phyloP scores from a whole-genome alignment of 2,797 vertebrate genomes.

The Manis crassicaudata region DNA sequence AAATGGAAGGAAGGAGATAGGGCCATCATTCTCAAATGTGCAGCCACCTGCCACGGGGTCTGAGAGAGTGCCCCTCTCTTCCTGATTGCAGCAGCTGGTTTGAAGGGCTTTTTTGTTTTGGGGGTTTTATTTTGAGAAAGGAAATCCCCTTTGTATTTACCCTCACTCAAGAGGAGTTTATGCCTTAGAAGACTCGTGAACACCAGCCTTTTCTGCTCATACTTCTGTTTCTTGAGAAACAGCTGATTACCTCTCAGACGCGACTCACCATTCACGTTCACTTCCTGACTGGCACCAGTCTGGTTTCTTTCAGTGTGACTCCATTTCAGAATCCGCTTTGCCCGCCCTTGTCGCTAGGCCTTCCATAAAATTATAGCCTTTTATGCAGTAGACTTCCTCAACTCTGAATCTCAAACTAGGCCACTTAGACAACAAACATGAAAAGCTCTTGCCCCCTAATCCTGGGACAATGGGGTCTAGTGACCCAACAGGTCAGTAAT shows the following conservation, averaged over 20 bases:
- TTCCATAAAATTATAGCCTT: background rate
- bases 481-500: background rate
- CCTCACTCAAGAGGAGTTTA: background rate
- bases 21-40: background rate
- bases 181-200: background rate
- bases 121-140: background rate
- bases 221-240: background rate
- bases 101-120: background rate
- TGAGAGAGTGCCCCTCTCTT: background rate
- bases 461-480: background rate
- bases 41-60: background rate
- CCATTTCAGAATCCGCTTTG: background rate
- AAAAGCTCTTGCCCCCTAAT: background rate
- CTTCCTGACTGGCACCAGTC: background rate
- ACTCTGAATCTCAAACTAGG: background rate
- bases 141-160: background rate
- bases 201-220: background rate
- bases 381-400: background rate
- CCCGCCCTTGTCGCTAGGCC: background rate
- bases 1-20: background rate
- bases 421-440: background rate
- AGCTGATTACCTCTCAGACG: background rate
- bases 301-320: background rate
- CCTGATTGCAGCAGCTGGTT: background rate
- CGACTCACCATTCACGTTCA: background rate